Conservation (phyloP, 2,797 vertebrate genomes). For the Molothrus ater region DNA sequence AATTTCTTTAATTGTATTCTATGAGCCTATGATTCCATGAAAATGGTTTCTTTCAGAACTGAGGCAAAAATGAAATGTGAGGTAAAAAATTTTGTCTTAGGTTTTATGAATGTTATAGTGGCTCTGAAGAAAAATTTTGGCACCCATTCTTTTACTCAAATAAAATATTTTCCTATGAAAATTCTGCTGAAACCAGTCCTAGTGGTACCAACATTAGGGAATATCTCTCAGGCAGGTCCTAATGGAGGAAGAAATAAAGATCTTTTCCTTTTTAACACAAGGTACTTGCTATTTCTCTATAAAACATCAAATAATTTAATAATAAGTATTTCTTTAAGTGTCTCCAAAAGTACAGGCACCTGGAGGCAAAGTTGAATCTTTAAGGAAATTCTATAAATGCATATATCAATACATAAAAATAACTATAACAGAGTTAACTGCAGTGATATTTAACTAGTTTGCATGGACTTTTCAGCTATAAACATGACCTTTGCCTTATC, state of each 20-base stretch:
- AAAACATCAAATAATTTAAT: neutral
- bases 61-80: neutral
- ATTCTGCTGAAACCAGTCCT: neutral
- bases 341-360: neutral
- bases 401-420: neutral
- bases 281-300: neutral
- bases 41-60: neutral
- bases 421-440: neutral
- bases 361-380: slow-evolving; percentile 1
- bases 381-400: neutral
- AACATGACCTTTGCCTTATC: slow-evolving; percentile 72
- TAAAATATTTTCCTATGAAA: neutral
- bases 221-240: neutral
- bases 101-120: rapidly evolving
- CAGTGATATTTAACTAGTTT: slow-evolving; percentile 32
- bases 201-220: neutral
- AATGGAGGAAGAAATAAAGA: neutral
- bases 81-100: neutral
- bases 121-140: neutral
- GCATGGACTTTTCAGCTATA: slow-evolving; percentile 34
- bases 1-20: neutral
- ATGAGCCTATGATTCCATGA: neutral
- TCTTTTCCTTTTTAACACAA: neutral
- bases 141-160: neutral
- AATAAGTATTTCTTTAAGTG: neutral